Evolutionary conservation across 2,888 invertebrate species (phyloP), one percentile per base, ranked within the genome.

Genomic region (Eupithecia abbreviata): DNA sequence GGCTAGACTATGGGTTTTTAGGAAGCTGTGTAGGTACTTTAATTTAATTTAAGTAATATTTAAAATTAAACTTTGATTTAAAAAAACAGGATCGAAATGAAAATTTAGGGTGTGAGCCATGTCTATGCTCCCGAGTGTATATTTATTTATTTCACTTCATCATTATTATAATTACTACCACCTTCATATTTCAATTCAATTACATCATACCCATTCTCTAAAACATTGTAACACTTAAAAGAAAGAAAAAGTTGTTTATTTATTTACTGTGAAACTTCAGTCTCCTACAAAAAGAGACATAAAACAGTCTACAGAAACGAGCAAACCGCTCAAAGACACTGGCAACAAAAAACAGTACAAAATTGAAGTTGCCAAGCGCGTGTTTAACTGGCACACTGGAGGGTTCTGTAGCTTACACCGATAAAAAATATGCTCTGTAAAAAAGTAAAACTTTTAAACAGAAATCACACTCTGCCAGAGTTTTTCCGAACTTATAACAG

Each of bases 311-410:
- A 30, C 51, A 43, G 66, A 70, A 62, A 42, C 41, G 66, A 42
- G 42, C 66, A 65, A 76, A 65, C 42, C 65, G n/a, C 70, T 58
- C 66, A 58, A 47, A 71, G 45, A 41, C 62, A 71, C 18, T 55
- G 67, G 49, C 58, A 49, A 15, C 58, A 42, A 66, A 62, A 68
- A 77, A 73, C 62, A 74, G 65, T 42, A 66, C 3, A 49, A 49
- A 71, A 30, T 62, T 62, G 12, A 62, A 62, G 62, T 62, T 62
- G 62, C 62, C 62, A 62, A 62, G 62, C 18, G 30, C 62, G 30
- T 4, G 30, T 62, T 62, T 12, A 30, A 62, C 10, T 62, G 30
- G 10, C 0, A 2, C 10, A 62, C 30, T 30, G 15, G 62, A 18
- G 62, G 30, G 30, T 62, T 62, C 62, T 12, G 10, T 4, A 10